Evolutionary conservation across 2,888 invertebrate species (phyloP).

Genomic region (Zonitis immaculata): DNA sequence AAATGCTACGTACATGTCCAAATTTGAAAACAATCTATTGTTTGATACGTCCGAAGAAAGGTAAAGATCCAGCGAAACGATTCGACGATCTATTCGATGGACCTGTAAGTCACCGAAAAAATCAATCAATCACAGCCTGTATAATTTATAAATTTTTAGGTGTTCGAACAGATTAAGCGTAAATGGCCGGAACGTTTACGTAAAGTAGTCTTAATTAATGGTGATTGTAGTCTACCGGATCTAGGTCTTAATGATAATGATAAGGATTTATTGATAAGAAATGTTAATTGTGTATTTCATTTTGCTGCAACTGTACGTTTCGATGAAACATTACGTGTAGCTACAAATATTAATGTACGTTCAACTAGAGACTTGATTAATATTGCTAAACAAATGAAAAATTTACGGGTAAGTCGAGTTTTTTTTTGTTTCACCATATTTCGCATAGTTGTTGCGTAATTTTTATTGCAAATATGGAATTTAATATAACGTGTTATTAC

Average conservation of each 20-base stretch:
- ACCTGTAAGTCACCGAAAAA: constrained; percentile 58
- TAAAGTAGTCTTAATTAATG: constrained; percentile 56
- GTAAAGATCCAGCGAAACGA: constrained; percentile 31
- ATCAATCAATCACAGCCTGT: no score
- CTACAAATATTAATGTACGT: constrained; percentile 64
- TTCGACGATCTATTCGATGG: constrained; percentile 57
- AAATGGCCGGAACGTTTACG: constrained; percentile 51
- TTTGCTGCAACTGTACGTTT: constrained; percentile 74
- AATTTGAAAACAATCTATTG: constrained; percentile 36
- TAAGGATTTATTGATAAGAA: constrained; percentile 43
- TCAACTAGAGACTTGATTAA: constrained; percentile 61
- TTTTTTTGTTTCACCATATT: no score
- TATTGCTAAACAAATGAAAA: constrained; percentile 61
- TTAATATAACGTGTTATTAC: no score
- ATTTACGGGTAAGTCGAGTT: constrained; percentile 57
- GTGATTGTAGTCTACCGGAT: constrained; percentile 52
- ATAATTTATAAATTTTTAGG: no score
- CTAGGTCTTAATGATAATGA: constrained; percentile 53
- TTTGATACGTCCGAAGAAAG: constrained; percentile 39
- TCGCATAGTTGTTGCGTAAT: no score
- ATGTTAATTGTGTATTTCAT: constrained; percentile 66
- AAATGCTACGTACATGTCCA: constrained; percentile 41
- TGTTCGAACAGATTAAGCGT: constrained; percentile 43
- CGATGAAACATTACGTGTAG: constrained; percentile 64
- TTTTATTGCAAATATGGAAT: no score